Evolutionary conservation across 1,140 invertebrate species (phyloP).

Genomic region (Streblospio benedicti): DNA sequence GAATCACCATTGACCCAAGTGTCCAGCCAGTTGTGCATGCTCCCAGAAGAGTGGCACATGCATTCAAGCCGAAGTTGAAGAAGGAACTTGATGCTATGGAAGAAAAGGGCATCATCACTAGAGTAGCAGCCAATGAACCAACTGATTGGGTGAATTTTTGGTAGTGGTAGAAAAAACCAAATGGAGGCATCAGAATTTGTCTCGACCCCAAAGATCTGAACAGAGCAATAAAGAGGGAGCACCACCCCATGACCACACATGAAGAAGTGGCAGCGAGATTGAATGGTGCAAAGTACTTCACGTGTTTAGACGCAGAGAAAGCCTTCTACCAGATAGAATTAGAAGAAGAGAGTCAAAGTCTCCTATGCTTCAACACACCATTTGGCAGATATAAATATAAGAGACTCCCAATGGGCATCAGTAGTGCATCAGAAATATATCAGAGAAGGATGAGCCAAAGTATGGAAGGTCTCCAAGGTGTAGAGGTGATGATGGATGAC

Average conservation of each 20-base stretch:
- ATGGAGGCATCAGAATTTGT: slow-evolving; percentile 21
- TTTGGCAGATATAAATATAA: slow-evolving; percentile 6
- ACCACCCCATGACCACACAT: slow-evolving; percentile 21
- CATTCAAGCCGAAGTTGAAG: too few species aligned
- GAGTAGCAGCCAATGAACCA: slow-evolving; percentile 23
- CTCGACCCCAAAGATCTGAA: slow-evolving; percentile 25
- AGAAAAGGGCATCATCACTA: slow-evolving; percentile 15
- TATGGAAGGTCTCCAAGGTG: slow-evolving; percentile 26
- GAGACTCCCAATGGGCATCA: not conserved
- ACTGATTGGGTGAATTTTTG: slow-evolving; percentile 22
- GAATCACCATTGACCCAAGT: not conserved
- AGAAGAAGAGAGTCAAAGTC: not conserved
- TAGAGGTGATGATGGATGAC: slow-evolving; percentile 40
- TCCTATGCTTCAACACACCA: slow-evolving; percentile 4
- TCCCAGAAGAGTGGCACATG: not conserved
- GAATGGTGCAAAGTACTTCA: too few species aligned
- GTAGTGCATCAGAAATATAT: not conserved
- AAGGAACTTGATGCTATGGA: slow-evolving; percentile 16
- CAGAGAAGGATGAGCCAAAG: not conserved
- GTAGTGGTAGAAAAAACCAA: slow-evolving; percentile 21
- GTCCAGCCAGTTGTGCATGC: slow-evolving; percentile 7
- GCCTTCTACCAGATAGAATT: not conserved
- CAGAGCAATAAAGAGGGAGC: slow-evolving; percentile 19
- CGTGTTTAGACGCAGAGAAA: not conserved
- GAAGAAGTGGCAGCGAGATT: too few species aligned